phyloP scores from a whole-genome alignment of 1,140 invertebrate species.

The Drosophila bifasciata region DNA sequence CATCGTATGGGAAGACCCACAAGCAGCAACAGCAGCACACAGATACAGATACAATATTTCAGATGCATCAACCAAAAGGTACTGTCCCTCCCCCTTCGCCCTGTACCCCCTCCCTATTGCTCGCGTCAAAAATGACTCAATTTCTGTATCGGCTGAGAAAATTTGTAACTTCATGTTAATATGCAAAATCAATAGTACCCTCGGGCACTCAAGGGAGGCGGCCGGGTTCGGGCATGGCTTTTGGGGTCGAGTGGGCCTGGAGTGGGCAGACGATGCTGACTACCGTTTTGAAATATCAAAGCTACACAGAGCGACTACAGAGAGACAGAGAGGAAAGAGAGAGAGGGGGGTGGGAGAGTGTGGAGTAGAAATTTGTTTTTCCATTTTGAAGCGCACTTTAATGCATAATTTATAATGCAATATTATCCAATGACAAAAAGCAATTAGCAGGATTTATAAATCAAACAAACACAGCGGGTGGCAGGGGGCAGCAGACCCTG shows the following conservation, averaged over 20 bases:
- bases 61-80: slow-evolving; percentile 9
- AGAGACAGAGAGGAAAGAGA: no score
- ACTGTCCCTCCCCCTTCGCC: slow-evolving; percentile 20
- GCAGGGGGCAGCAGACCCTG: background rate
- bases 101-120: background rate
- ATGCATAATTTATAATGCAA: slow-evolving; percentile 50
- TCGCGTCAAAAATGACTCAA: slow-evolving; percentile 56
- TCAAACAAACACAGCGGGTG: slow-evolving; percentile 37
- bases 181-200: slow-evolving; percentile 59
- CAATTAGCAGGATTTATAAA: slow-evolving; percentile 65
- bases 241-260: background rate
- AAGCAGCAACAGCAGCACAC: slow-evolving; percentile 26
- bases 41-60: slow-evolving; percentile 20
- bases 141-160: slow-evolving; percentile 49
- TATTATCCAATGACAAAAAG: slow-evolving; percentile 55
- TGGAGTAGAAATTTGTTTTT: no score
- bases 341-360: no score
- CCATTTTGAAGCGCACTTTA: slow-evolving; percentile 28
- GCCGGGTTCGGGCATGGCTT: no score
- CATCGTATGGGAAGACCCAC: slow-evolving; percentile 19
- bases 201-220: no score
- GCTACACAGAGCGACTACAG: no score
- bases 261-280: slow-evolving; percentile 5
- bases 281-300: slow-evolving; percentile 28
- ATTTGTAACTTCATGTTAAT: slow-evolving; percentile 61